Evolutionary conservation across 2,797 vertebrate genomes (phyloP), one percentile per base, ranked within the genome.

Genomic region (Muscicapa striata): DNA sequence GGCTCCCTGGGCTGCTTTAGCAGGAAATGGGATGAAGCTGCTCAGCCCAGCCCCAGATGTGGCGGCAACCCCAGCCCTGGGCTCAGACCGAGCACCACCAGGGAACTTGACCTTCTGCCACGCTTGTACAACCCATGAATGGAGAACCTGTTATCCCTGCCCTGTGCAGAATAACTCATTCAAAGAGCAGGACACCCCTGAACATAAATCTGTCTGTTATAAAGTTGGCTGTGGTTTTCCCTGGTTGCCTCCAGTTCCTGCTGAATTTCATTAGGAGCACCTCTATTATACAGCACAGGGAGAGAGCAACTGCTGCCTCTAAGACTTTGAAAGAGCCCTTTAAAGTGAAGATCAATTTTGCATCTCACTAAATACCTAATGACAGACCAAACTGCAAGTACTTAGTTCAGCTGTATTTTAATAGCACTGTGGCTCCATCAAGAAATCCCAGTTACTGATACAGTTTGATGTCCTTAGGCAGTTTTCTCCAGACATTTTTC

Each of bases 331-430:
- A 94, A 91, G 91, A 95, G 70, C 84, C 46, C 52, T 94, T 93
- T 84, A 90, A 86, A 95, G 70, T 13, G 34, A 81, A 88, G 91
- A 96, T 95, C 87, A 94, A 59, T 94, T 93, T 85, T 94, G 95
- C 94, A 87, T 96, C 88, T 90, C 84, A 49, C 94, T 95, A 94
- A 96, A 90, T 92, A 94, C 66, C 49, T 94, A 91, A 95, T 91
- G 91, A 95, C 83, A 95, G 90, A 87, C 83, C 73, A 58, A 93
- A 95, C 93, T 91, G 91, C 87, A 62, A 92, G 79, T 90, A 87
- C 87, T 94, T 90, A 95, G 78, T 90, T 92, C 87, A 94, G 94
- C 93, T 90, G 29, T 76, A 82, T 93, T 96, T 95, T 93, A 93
- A 87, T 87, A 93, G 84, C 72, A 11, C n/a, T 27, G 84, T 76